Conservation (phyloP, 2,797 vertebrate genomes). For the Sebastes nivosus region DNA sequence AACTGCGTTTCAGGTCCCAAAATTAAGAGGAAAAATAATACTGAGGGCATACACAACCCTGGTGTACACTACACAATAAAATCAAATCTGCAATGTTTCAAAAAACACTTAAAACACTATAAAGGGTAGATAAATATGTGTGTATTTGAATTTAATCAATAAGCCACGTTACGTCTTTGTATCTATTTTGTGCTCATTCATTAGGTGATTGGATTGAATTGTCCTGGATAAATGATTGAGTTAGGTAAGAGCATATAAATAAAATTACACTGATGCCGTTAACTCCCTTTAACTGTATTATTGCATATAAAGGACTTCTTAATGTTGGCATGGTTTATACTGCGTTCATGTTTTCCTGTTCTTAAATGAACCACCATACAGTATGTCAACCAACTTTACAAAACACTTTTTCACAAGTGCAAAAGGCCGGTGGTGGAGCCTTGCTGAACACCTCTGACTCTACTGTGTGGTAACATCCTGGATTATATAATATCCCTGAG, state of each 20-base stretch:
- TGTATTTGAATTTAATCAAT: not conserved
- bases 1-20: not conserved
- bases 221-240: not conserved
- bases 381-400: not conserved
- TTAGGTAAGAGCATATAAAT: not conserved
- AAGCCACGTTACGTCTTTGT: not conserved
- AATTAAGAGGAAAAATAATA: not conserved
- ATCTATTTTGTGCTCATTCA: not conserved
- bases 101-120: not conserved
- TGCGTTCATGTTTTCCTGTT: not conserved
- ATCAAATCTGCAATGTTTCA: not conserved
- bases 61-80: not conserved
- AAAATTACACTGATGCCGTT: not conserved
- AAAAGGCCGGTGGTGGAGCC: not conserved
- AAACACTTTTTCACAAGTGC: not conserved
- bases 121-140: too few relatives aligned
- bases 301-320: not conserved
- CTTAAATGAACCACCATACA: not conserved
- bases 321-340: not conserved
- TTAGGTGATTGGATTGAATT: not conserved
- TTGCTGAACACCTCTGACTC: conserved; percentile 3
- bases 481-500: not conserved
- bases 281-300: not conserved
- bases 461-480: not conserved
- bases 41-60: not conserved